Base-by-base conservation (phyloP, 2,888 invertebrate genomes). In the Chelonus formosanus region DNA sequence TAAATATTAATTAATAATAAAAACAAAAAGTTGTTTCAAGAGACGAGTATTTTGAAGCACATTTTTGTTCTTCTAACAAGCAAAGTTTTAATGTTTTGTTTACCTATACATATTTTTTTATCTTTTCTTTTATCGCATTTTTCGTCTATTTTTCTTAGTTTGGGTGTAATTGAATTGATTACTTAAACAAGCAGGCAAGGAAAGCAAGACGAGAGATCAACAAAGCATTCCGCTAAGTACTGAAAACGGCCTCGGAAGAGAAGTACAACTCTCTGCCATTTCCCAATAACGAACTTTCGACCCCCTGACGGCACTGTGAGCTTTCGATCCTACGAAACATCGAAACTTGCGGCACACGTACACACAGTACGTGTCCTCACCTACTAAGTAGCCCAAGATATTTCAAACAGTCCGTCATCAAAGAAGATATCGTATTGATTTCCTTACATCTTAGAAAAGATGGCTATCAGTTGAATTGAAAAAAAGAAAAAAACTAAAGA, bases 151-250 rank as follows among this genome's bases (percentile, higher is more conserved):
- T 60, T 63, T 53, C 47, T 54, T 45, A 40, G 52, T 44, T 62
- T 57, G 50, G 34, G 50, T 34, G 63, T 69, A 72, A 74, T 68
- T 70, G 69, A 63, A 74, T 72, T 68, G 71, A 74, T 73, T 67
- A 69, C 68, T 70, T 72, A 72, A 69, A 72, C 71, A 72, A 72
- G 69, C 70, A 56, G 53, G 61, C 20, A 57, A 44, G 36, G 63
- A 64, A 67, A 62, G 54, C 32, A 43, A 53, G 35, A 62, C 32
- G 58, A 54, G 65, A 71, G 69, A 73, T 70, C 67, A 63, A 73
- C 68, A 70, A 73, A 73, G 70, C 70, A 69, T 73, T 71, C 63
- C 69, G 59, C 20, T 59, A 47, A 64, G 57, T 20, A 45, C 66
- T 67, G 59, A 68, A 65, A 70, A 70, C 63, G 56, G 40, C 52